A percentile compares a stretch with the other conserved stretches of the same genome.
These are phyloP conservation scores for Plecotus auritus DNA, from an alignment of 2,113 vertebrate genomes.

Conservation along the genomic window DNA sequence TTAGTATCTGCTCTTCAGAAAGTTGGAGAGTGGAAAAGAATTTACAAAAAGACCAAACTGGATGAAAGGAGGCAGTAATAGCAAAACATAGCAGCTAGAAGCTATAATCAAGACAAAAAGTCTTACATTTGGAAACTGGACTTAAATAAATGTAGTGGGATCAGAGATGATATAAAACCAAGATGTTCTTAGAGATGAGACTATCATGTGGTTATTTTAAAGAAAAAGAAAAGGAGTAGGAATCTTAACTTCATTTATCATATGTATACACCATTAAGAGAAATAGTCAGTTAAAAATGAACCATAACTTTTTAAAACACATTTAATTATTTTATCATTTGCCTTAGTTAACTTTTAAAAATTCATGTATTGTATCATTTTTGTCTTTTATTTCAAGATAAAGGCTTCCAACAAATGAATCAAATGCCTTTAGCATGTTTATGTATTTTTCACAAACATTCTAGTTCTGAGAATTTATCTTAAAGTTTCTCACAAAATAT, in stretches of 20 bases:
- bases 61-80: background rate
- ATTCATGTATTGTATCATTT: background rate
- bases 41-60: background rate
- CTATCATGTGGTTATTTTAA: background rate
- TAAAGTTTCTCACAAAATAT: conserved; percentile 1
- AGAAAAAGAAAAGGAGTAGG: background rate
- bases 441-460: background rate
- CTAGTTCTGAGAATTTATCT: background rate
- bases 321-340: background rate
- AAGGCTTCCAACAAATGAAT: background rate
- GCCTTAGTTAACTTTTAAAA: background rate
- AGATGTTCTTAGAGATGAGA: background rate
- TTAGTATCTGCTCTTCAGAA: background rate
- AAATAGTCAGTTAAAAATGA: background rate
- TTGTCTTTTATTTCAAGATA: background rate
- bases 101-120: background rate
- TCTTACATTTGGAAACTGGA: background rate
- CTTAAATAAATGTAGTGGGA: background rate
- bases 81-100: background rate
- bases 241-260: background rate
- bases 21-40: background rate
- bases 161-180: background rate
- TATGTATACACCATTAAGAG: background rate
- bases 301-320: background rate
- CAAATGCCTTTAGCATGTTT: background rate